Evolutionary conservation across 92 coral and sea anemone species (phyloP), one percentile per base, ranked within the genome.

Genomic region (Porites rus): DNA sequence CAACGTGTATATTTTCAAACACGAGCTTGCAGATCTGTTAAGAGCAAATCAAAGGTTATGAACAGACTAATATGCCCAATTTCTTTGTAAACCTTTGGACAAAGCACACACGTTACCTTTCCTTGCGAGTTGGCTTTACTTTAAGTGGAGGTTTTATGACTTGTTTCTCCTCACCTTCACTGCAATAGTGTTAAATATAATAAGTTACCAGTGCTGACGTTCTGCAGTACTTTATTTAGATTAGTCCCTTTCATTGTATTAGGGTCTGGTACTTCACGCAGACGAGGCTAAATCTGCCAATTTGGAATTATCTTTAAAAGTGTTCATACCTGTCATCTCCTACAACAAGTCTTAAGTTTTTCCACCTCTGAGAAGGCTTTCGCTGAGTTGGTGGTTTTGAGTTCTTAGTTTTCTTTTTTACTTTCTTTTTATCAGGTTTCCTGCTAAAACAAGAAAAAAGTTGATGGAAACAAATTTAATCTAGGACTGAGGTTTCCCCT

Each of bases 301-400:
- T 28, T 28, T 28, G 31, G 4, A 28, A 28, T 38, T 38, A 38
- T 38, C 46, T 38, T 38, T 38, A 38, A 4, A 38, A 38, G 46
- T 38, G 46, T 4, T 38, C 6, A 16, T 68, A 93, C 96, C 96
- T 91, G 82, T 93, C 93, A 21, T 92, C 89, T 24, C 93, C 98
- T 7, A 83, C 90, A 85, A 94, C 92, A 28, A 94, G 91, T 10
- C 92, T 69, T 8, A 94, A 77, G 75, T 91, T 94, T 79, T 77
- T 87, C 98, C 98, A 96, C 89, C 92, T 83, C 19, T 86, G 75
- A n/a, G 98, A 96, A 10, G 89, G 98, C 74, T 89, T 88, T 7
- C 78, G 81, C 46, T 87, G 87, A 16, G 86, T 22, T 59, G 72
- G 82, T 46, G 70, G 64, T 77, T 82, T 74, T 77, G 80, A 81